Evolutionary conservation across 2,797 vertebrate species (phyloP).

Genomic region (Serranus cabrilla): DNA sequence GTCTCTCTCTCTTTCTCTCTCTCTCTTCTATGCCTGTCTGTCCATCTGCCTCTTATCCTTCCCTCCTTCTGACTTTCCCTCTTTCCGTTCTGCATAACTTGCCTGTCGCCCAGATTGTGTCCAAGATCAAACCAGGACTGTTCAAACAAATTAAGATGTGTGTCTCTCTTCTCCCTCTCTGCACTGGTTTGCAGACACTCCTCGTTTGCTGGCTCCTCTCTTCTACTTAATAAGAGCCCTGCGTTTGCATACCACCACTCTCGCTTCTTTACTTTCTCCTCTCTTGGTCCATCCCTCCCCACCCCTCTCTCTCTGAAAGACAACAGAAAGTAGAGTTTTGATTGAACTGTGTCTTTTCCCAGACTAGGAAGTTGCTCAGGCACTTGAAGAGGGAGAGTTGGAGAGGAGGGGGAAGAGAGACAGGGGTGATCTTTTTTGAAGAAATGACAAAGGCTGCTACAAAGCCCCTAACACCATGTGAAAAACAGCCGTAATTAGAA

Average conservation of each 20-base stretch:
- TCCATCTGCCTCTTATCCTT: constrained; percentile 36
- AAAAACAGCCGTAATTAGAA: constrained; percentile 64
- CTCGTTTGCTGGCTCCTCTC: constrained; percentile 19
- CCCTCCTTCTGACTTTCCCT: constrained; percentile 12
- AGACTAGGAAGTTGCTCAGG: constrained; percentile 47
- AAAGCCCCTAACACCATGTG: constrained; percentile 60
- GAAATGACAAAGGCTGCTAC: constrained; percentile 59
- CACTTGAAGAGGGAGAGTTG: constrained; percentile 33
- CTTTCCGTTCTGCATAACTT: constrained; percentile 29
- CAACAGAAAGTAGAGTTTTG: constrained; percentile 49
- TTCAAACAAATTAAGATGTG: constrained; percentile 37
- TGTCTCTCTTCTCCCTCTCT: constrained; percentile 9
- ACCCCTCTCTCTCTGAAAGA: constrained; percentile 37
- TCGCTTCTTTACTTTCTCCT: constrained; percentile 27
- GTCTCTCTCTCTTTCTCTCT: constrained; percentile 11
- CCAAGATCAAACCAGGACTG: constrained; percentile 43
- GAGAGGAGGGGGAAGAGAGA: constrained; percentile 11
- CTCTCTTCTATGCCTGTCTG: constrained; percentile 2
- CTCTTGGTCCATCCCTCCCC: constrained; percentile 7
- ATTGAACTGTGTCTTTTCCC: constrained; percentile 58
- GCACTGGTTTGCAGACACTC: constrained; percentile 18
- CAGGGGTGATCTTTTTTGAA: constrained; percentile 29
- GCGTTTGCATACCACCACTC: constrained; percentile 40
- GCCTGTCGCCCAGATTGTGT: constrained; percentile 29
- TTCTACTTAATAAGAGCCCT: constrained; percentile 31